These are phyloP conservation scores for Lobophora halterata DNA, from an alignment of 2,888 invertebrate genomes.

Conservation along the genomic window DNA sequence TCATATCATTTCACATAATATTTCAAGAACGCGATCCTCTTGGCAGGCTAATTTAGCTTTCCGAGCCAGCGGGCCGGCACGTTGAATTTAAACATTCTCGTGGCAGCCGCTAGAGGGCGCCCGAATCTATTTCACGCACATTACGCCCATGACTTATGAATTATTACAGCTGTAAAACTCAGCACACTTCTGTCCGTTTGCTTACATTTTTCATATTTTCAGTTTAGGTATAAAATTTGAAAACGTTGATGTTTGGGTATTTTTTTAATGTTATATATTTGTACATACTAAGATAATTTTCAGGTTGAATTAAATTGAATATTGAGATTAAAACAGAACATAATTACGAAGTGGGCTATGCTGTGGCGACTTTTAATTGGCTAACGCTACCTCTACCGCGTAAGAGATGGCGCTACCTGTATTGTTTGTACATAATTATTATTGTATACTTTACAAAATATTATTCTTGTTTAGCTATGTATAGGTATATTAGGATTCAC, in stretches of 20 bases:
- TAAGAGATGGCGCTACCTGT: too few species aligned
- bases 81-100: conserved; percentile 62
- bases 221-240: conserved; percentile 16
- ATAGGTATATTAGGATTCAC: too few species aligned
- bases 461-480: too few species aligned
- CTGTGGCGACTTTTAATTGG: too few species aligned
- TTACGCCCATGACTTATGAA: conserved; percentile 68
- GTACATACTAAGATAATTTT: neutral
- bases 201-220: conserved; percentile 46
- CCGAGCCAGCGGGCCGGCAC: conserved; percentile 50
- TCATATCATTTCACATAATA: conserved; percentile 56
- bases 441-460: too few species aligned
- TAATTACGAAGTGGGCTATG: too few species aligned
- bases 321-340: too few species aligned
- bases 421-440: too few species aligned
- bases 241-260: neutral
- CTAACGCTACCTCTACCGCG: too few species aligned
- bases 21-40: conserved; percentile 56
- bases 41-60: conserved; percentile 65
- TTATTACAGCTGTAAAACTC: conserved; percentile 72
- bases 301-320: too few species aligned
- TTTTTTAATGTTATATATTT: neutral
- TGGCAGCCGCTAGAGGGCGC: conserved; percentile 56
- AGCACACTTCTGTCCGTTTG: conserved; percentile 69
- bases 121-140: conserved; percentile 74